A percentile compares a stretch with the other conserved stretches of the same genome.
These are phyloP conservation scores for Lingula anatina DNA, from an alignment of 2,888 invertebrate species.

Conservation along the genomic window DNA sequence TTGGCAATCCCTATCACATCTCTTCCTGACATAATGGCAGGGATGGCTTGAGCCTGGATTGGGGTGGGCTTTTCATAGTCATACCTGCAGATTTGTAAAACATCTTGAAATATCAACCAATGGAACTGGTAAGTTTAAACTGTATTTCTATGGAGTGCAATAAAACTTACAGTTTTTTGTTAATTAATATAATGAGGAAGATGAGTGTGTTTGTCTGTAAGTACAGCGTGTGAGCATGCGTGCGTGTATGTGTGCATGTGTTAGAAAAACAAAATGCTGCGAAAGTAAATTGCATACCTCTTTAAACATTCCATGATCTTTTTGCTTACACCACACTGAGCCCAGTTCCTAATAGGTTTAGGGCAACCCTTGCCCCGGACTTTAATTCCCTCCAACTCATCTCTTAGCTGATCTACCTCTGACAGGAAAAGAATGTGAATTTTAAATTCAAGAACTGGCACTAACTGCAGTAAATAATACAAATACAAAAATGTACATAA, in stretches of 20 bases:
- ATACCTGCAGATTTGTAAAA: conserved; percentile 36
- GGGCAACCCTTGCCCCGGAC: conserved; percentile 97
- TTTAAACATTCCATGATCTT: conserved; percentile 90
- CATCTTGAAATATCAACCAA: background rate
- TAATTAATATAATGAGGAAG: background rate
- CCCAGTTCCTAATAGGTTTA: conserved; percentile 90
- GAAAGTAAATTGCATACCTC: no score
- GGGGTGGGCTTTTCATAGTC: conserved; percentile 96
- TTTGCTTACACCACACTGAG: conserved; percentile 95
- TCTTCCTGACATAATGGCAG: conserved; percentile 88
- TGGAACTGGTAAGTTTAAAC: background rate
- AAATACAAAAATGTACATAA: background rate
- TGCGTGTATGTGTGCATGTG: no score
- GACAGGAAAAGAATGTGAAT: conserved; percentile 9
- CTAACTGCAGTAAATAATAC: background rate
- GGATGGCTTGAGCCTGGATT: conserved; percentile 95
- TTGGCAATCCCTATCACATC: conserved; percentile 99
- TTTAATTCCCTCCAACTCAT: conserved; percentile 87
- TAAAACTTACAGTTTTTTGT: background rate
- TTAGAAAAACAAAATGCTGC: no score
- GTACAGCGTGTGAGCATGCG: no score
- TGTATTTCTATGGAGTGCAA: no score
- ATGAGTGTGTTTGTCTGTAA: no score
- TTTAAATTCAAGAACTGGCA: background rate
- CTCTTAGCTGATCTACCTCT: conserved; percentile 55